Evolutionary conservation across 2,888 invertebrate genomes (phyloP), one percentile per base, ranked within the genome.

Genomic region (Listrodromus nycthemerus): DNA sequence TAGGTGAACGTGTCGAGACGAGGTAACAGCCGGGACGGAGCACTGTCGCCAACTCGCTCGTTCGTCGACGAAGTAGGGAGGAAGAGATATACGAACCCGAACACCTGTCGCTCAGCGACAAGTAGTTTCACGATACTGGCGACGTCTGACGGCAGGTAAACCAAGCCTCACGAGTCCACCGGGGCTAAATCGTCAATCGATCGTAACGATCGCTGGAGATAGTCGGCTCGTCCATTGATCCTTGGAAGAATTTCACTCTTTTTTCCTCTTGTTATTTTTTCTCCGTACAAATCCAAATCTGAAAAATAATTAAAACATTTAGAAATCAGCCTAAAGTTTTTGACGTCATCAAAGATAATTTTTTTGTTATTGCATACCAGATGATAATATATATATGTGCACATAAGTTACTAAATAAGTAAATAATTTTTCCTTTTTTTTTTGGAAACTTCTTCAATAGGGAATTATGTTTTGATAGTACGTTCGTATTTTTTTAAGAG

Each of bases 1-100:
- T 4, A n/a, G 33, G 21, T 24, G 13, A 63, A 8, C 30, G 30
- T 66, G 61, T 13, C 1, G 55, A 55, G 21, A 19, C 10, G 21
- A 21, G 55, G 8, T 10, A 85, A 85, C 73, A 85, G 82, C 84
- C 77, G 79, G 77, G 81, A 80, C 82, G 80, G 52, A 66, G 63
- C 65, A 45, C 63, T 66, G 69, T 33, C 58, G 71, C 21, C 52
- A 76, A 66, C 48, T 58, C 21, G 10, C 10, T 45, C 58, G 41
- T 63, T 48, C 41, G 63, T 30, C 45, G 63, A 61, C 63, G 79
- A 33, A 37, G 61, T 69, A 33, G 71, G 13, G 50, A 71, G 16
- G 19, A 65, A 10, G 65, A 63, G 33, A 79, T 58, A 65, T 48
- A 48, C 30, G 48, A 21, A 16, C n/a, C 21, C 16, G 45, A 70